Conservation (phyloP, 92 coral and sea anemone species). For the Porites rus region DNA sequence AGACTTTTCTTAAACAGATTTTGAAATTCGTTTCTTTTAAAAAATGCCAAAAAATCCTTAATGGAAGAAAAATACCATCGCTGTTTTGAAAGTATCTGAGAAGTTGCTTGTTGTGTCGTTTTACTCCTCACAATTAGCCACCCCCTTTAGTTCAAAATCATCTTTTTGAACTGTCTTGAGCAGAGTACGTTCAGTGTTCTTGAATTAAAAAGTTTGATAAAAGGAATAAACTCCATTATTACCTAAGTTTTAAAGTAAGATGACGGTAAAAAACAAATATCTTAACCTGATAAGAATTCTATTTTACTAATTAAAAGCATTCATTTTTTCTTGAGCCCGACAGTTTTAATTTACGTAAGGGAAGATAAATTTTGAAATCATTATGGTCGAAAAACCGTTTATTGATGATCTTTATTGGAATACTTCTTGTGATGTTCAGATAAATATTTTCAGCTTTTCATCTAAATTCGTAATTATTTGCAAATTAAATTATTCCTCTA, state of each 20-base stretch:
- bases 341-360: background rate
- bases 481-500: background rate
- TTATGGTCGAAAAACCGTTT: background rate
- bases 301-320: background rate
- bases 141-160: background rate
- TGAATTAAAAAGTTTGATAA: background rate
- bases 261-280: conserved; percentile 6
- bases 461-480: no score
- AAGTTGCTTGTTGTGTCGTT: background rate
- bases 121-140: background rate
- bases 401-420: background rate
- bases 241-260: background rate
- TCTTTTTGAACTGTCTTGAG: background rate
- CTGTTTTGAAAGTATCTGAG: no score
- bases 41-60: background rate
- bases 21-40: background rate
- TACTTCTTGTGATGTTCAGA: background rate
- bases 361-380: background rate
- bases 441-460: no score
- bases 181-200: background rate
- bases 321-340: no score
- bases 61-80: background rate
- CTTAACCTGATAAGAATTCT: background rate
- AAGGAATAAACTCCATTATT: background rate
- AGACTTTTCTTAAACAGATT: background rate